Evolutionary conservation across 1,140 invertebrate species (phyloP), one percentile per base, ranked within the genome.

Genomic region (Listronotus bonariensis): DNA sequence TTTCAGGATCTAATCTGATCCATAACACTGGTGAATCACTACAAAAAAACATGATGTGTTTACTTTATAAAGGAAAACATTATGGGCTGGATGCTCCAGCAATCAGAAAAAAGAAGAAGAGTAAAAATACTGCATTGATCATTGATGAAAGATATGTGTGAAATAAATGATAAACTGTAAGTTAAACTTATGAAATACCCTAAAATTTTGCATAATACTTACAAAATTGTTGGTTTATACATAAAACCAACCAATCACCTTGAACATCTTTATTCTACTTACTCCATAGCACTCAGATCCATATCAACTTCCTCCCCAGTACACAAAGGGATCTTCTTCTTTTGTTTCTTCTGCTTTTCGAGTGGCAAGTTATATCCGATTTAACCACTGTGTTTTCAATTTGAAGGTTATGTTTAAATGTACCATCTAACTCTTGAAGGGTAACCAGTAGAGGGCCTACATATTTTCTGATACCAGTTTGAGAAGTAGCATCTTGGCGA

Each of bases 261-360:
- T n/a, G n/a, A n/a, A n/a, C n/a, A n/a, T n/a, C n/a, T n/a, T n/a
- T n/a, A n/a, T n/a, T n/a, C n/a, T n/a, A n/a, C n/a, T n/a, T n/a
- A 96, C 93, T 97, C 95, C 94, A 97, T 97, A 66, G 91, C 91
- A 70, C 88, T 92, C 0, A 99, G 82, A 83, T 98, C 96, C 95
- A 99, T 98, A 76, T 98, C 97, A 14, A 98, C 95, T 82, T 99
- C 98, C 80, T 99, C 97, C 0, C 95, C 96, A 0, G 97, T 99
- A 77, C 95, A 96, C 1, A 99, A 76, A 0, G 97, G 96, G 76
- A 99, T 99, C 80, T 99, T 99, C 79, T 99, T 99, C 81, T 98
- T 99, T 99, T 99, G 78, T 99, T 97, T 68, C 96, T 83, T 45
- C 92, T 82, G 77, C 90, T 93, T 83, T 99, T 99, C 42, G 97